A percentile compares a stretch with the other conserved stretches of the same genome.
phyloP scores from a whole-genome alignment of 1,140 invertebrate species.

The Listronotus bonariensis region DNA sequence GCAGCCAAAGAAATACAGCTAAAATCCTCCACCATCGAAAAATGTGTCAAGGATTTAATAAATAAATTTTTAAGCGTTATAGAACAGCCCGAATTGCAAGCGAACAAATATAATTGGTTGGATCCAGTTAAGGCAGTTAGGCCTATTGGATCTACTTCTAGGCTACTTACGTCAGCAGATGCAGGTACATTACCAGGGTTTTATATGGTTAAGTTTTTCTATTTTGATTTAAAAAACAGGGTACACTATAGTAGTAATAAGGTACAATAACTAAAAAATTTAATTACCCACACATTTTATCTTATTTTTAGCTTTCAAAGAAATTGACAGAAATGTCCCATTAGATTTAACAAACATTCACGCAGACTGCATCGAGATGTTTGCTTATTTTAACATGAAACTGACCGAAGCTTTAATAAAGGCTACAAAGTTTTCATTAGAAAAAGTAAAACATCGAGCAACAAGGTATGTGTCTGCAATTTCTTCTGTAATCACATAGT shows the following conservation, averaged over 20 bases:
- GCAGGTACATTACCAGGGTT: constrained; percentile 58
- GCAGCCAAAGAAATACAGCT: constrained; percentile 59
- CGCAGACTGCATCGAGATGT: constrained; percentile 75
- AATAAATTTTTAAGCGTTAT: constrained; percentile 67
- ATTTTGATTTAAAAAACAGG: too few species aligned
- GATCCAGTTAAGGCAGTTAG: constrained; percentile 64
- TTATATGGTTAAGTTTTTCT: too few species aligned
- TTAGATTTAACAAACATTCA: constrained; percentile 65
- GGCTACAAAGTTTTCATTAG: constrained; percentile 70
- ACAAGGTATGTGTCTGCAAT: constrained; percentile 55
- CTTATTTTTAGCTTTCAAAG: constrained; percentile 62
- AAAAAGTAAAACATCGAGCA: constrained; percentile 66
- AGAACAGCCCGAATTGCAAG: constrained; percentile 60
- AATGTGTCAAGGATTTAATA: constrained; percentile 70
- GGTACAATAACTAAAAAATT: too few species aligned
- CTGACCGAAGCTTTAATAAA: constrained; percentile 70
- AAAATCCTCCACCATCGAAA: constrained; percentile 65
- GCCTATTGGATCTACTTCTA: constrained; percentile 57
- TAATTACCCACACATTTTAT: too few species aligned
- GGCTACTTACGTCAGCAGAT: constrained; percentile 55
- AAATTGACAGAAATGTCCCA: constrained; percentile 63
- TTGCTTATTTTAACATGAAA: constrained; percentile 74
- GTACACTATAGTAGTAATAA: too few species aligned
- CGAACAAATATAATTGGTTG: constrained; percentile 66
- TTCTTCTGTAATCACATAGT: too few species aligned